These are phyloP conservation scores for Drosophila pruinosa DNA, from an alignment of 1,140 invertebrate species.

Conservation along the genomic window DNA sequence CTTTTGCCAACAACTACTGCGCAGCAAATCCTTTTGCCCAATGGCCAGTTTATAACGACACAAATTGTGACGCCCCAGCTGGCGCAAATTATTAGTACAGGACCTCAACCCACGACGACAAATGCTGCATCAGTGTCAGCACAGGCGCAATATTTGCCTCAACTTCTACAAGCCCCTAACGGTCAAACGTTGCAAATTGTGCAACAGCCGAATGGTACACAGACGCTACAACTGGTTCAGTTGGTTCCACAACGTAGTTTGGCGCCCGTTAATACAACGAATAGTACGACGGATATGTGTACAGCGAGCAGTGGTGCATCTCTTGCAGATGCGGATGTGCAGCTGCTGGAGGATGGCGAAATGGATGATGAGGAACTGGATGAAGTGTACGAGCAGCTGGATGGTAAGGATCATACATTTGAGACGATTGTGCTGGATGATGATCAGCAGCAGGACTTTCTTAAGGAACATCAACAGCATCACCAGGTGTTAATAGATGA, in stretches of 20 bases:
- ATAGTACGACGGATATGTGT: conserved; percentile 45
- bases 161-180: conserved; percentile 70
- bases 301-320: conserved; percentile 31
- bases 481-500: conserved; percentile 67
- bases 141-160: conserved; percentile 71
- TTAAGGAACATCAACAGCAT: conserved; percentile 61
- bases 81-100: conserved; percentile 61
- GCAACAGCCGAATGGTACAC: conserved; percentile 76
- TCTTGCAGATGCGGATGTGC: conserved; percentile 60
- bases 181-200: conserved; percentile 78
- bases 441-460: conserved; percentile 70
- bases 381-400: conserved; percentile 67
- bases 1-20: conserved; percentile 56
- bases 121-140: conserved; percentile 38
- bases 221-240: conserved; percentile 74
- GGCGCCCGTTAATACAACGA: conserved; percentile 41
- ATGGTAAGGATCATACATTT: conserved; percentile 60
- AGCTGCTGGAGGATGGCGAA: conserved; percentile 66
- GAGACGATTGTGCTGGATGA: conserved; percentile 78
- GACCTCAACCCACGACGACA: conserved; percentile 33
- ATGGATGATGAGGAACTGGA: conserved; percentile 64
- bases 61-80: conserved; percentile 71
- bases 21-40: conserved; percentile 78
- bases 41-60: conserved; percentile 81
- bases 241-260: conserved; percentile 64